A percentile compares a stretch with the other conserved stretches of the same genome.
These are phyloP conservation scores for Hyperoplus lanceolatus DNA, from an alignment of 2,797 vertebrate species.

Conservation along the genomic window DNA sequence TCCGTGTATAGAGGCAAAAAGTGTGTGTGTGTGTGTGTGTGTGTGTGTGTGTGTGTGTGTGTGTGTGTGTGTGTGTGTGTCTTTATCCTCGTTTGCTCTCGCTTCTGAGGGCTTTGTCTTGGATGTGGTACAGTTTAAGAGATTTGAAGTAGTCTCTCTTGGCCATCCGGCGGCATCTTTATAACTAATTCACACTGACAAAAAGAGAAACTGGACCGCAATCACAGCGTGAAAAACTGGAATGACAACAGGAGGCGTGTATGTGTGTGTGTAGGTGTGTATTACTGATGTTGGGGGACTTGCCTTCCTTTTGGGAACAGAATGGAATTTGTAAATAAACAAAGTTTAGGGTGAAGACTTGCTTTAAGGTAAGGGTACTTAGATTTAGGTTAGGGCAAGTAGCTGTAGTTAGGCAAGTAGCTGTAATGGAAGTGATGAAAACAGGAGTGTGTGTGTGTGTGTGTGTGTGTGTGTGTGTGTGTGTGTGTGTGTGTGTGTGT, in stretches of 20 bases:
- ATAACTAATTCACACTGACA: not conserved
- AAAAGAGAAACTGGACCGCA: conserved; percentile 6
- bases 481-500: too few relatives aligned
- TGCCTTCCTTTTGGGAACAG: too few relatives aligned
- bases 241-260: not conserved
- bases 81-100: not conserved
- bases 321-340: too few relatives aligned
- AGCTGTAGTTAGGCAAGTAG: too few relatives aligned
- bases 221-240: not conserved
- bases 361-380: too few relatives aligned
- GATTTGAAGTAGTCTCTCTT: conserved; percentile 33
- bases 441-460: too few relatives aligned
- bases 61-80: not conserved
- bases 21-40: not conserved
- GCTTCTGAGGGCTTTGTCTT: conserved; percentile 36
- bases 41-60: not conserved
- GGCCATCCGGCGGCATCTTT: conserved; percentile 20
- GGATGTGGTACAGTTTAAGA: conserved; percentile 24
- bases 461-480: too few relatives aligned
- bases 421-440: too few relatives aligned
- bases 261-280: not conserved
- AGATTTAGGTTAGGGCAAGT: too few relatives aligned
- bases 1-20: not conserved
- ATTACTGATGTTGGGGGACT: too few relatives aligned
- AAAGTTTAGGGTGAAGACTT: too few relatives aligned